A percentile compares a stretch with the other conserved stretches of the same genome.
These are phyloP conservation scores for Galagoides demidoff DNA, from an alignment of 2,797 vertebrate genomes.

Conservation along the genomic window DNA sequence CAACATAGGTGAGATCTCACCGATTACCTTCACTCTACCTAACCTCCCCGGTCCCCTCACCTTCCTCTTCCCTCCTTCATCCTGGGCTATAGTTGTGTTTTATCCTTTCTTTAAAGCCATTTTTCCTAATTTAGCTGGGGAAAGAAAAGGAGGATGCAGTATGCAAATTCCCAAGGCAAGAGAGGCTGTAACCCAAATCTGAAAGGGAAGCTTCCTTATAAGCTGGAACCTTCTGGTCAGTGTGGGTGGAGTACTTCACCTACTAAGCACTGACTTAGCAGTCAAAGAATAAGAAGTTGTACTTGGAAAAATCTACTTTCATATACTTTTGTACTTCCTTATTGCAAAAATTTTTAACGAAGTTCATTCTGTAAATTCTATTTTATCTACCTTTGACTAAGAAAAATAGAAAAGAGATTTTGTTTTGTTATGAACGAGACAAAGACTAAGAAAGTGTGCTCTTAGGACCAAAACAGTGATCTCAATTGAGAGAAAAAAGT, in stretches of 20 bases:
- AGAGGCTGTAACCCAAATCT: background rate
- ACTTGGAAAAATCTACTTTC: constrained; percentile 20
- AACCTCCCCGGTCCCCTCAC: too few species aligned
- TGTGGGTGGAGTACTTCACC: background rate
- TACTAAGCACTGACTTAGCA: background rate
- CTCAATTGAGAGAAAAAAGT: background rate
- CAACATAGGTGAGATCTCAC: too few species aligned
- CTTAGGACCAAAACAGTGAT: constrained; percentile 25
- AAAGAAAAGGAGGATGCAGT: background rate
- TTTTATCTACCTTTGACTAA: constrained; percentile 8
- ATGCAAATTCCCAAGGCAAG: background rate
- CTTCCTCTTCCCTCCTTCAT: too few species aligned
- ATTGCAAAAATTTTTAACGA: constrained; percentile 14
- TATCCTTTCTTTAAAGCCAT: background rate
- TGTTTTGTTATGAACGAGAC: background rate
- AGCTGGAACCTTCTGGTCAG: background rate
- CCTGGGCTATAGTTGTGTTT: too few species aligned
- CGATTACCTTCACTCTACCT: too few species aligned
- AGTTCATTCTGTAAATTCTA: constrained; percentile 40
- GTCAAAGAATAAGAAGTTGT: background rate
- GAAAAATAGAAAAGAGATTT: background rate
- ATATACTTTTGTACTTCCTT: background rate
- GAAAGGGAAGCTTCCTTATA: background rate
- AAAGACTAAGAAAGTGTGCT: background rate
- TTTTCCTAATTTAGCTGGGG: background rate